phyloP scores from a whole-genome alignment of 2,888 invertebrate species.

The Blera fallax region DNA sequence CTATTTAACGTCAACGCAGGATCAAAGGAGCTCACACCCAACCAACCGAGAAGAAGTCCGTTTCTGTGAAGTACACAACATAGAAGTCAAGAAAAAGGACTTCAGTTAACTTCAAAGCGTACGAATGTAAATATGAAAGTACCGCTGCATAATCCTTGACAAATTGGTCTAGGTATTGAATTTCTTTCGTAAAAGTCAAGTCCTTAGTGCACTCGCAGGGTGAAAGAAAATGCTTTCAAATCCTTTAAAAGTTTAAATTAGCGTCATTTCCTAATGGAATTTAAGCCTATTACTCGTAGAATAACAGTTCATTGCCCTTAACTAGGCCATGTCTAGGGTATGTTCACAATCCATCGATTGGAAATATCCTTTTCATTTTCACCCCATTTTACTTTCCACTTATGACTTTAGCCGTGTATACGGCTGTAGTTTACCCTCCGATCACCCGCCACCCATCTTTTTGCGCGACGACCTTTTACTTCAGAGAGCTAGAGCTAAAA shows the following conservation, averaged over 20 bases:
- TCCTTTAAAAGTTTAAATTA: conserved; percentile 48
- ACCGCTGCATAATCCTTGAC: conserved; percentile 42
- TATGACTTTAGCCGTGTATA: neutral
- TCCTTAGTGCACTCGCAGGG: conserved; percentile 13
- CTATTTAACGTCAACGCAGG: conserved; percentile 55
- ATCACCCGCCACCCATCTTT: neutral
- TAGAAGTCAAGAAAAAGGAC: conserved; percentile 17
- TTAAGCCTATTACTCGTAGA: conserved; percentile 18
- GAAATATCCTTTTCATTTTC: conserved; percentile 18
- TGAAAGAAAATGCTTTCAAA: conserved; percentile 6
- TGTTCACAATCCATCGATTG: conserved; percentile 36
- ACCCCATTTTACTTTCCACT: neutral
- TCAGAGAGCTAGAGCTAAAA: neutral
- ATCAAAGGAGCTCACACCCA: conserved; percentile 25
- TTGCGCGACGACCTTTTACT: neutral
- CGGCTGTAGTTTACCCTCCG: neutral
- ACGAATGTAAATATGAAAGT: conserved; percentile 24
- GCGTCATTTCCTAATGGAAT: conserved; percentile 48
- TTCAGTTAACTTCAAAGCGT: conserved; percentile 19
- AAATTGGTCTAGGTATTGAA: conserved; percentile 56
- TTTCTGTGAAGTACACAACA: neutral
- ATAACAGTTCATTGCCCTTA: conserved; percentile 40
- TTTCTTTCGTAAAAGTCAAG: conserved; percentile 18
- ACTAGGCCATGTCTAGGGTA: neutral
- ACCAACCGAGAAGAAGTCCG: neutral